Conservation (phyloP, 2,888 invertebrate genomes). For the Scaeva pyrastri region DNA sequence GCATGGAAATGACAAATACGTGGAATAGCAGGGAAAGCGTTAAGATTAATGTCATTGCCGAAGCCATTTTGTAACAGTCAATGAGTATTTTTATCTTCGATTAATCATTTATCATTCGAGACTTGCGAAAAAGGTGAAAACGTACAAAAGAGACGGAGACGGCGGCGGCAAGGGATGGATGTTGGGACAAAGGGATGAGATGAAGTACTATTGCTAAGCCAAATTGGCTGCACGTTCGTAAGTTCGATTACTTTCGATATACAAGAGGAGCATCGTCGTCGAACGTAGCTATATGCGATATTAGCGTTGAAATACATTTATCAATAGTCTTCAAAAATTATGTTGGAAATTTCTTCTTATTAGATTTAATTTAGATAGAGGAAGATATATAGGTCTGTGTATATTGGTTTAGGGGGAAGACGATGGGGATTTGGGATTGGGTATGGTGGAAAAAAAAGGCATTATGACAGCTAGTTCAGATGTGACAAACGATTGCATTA, state of each 20-base stretch:
- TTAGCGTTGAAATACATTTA: background rate
- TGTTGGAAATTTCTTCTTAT: background rate
- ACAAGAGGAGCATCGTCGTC: background rate
- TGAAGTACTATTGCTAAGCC: background rate
- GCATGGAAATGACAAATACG: constrained; percentile 8
- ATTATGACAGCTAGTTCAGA: no score
- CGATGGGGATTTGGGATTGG: no score
- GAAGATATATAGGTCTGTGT: no score
- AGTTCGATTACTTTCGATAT: background rate
- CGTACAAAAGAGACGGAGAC: background rate
- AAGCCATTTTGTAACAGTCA: constrained; percentile 25
- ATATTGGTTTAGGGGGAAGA: no score
- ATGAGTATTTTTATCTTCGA: constrained; percentile 33
- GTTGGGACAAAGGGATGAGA: no score
- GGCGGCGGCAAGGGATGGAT: no score
- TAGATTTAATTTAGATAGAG: background rate
- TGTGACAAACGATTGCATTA: no score
- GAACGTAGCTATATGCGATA: no score
- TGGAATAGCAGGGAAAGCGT: constrained; percentile 1
- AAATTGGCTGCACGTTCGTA: constrained; percentile 11
- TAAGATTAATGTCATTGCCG: constrained; percentile 16
- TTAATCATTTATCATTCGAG: constrained; percentile 19
- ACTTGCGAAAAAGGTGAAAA: background rate
- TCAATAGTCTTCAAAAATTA: background rate
- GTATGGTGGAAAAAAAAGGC: no score